Percentiles rank a stretch among this genome's conserved stretches.
Conservation (phyloP, 2,113 vertebrate species). For the Nothocercus nigrocapillus region DNA sequence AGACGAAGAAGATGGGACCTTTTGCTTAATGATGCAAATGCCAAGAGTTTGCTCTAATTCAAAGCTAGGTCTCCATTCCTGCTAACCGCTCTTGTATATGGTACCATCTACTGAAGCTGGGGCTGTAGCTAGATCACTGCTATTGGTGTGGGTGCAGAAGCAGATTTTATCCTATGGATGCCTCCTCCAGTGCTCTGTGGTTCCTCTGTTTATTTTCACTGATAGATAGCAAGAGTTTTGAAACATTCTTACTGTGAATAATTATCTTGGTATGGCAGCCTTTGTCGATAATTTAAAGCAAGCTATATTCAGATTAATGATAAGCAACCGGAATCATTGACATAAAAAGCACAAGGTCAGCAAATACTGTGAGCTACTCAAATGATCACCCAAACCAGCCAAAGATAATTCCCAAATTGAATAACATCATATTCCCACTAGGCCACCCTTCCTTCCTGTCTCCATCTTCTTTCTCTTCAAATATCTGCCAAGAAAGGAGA, state of each 20-base stretch:
- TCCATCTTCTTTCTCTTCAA: neutral
- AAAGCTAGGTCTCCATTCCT: neutral
- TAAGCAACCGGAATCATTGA: neutral
- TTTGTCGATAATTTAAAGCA: neutral
- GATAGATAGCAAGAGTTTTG: neutral
- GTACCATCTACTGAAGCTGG: neutral
- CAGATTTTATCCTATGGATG: neutral
- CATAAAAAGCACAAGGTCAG: neutral
- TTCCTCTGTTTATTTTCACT: neutral
- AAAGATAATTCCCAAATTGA: neutral
- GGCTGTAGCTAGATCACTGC: neutral
- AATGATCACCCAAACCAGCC: neutral
- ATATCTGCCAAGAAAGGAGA: neutral
- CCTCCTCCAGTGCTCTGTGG: neutral
- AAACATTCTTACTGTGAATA: neutral
- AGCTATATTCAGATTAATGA: neutral
- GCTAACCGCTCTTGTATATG: rapidly evolving
- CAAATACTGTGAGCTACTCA: neutral
- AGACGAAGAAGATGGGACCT: neutral
- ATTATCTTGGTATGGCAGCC: neutral
- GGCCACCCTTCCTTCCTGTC: neutral
- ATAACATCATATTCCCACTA: neutral
- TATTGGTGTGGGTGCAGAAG: neutral
- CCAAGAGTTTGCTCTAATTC: neutral
- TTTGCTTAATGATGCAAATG: neutral